phyloP scores from a whole-genome alignment of 2,888 invertebrate species.

The Drosophila fungiperda region DNA sequence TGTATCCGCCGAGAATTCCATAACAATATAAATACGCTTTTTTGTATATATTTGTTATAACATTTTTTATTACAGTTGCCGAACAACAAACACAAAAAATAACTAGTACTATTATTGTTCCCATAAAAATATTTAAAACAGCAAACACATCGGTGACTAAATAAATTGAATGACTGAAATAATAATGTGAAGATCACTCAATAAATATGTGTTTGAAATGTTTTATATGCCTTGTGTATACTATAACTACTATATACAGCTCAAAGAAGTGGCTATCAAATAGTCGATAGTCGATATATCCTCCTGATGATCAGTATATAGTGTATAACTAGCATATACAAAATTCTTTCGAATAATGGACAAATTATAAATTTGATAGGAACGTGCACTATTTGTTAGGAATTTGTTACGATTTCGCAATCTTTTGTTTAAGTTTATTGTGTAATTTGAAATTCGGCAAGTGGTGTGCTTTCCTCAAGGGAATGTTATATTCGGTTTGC shows the following conservation, averaged over 20 bases:
- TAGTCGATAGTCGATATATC: too few species aligned
- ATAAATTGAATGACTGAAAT: neutral
- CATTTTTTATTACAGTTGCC: slow-evolving; percentile 37
- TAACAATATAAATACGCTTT: slow-evolving; percentile 28
- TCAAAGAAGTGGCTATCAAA: neutral
- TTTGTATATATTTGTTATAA: slow-evolving; percentile 1
- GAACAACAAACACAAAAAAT: slow-evolving; percentile 11
- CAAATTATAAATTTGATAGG: too few species aligned
- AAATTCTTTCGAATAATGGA: too few species aligned
- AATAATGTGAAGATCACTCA: neutral
- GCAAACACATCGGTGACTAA: slow-evolving; percentile 4
- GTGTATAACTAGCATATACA: too few species aligned
- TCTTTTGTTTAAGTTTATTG: neutral
- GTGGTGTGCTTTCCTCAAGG: neutral
- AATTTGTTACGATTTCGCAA: too few species aligned
- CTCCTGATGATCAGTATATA: too few species aligned
- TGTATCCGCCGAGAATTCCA: slow-evolving; percentile 24
- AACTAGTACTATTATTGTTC: slow-evolving; percentile 8
- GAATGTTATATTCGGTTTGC: neutral
- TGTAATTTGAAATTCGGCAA: neutral
- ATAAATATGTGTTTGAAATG: neutral
- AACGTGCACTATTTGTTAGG: too few species aligned
- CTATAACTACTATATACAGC: neutral
- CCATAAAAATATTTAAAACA: slow-evolving; percentile 19
- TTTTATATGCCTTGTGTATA: neutral